phyloP scores from a whole-genome alignment of 1,140 invertebrate genomes.

The Anoplolepis gracilipes region DNA sequence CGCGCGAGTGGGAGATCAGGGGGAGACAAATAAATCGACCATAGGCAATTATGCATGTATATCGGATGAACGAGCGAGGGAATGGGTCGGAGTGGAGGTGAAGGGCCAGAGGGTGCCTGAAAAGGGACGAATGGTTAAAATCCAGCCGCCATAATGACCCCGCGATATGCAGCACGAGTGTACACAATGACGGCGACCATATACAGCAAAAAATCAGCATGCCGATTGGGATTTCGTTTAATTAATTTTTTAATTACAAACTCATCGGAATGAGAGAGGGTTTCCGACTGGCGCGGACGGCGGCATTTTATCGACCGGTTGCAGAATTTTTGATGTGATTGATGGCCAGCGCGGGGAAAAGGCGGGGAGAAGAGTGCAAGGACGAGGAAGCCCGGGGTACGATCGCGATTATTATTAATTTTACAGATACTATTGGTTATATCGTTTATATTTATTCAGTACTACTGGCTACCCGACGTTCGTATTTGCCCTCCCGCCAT shows the following conservation, averaged over 20 bases:
- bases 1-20: constrained; percentile 11
- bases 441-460: constrained; percentile 76
- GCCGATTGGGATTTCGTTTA: constrained; percentile 78
- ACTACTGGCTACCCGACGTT: constrained; percentile 46
- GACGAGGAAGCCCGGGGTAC: constrained; percentile 54
- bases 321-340: constrained; percentile 73
- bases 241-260: constrained; percentile 81
- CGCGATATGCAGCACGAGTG: constrained; percentile 63
- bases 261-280: constrained; percentile 72
- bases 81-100: neutral
- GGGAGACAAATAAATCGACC: constrained; percentile 70
- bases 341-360: constrained; percentile 58
- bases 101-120: constrained; percentile 19
- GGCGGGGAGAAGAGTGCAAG: constrained; percentile 58
- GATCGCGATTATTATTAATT: constrained; percentile 74
- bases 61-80: constrained; percentile 51
- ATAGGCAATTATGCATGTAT: constrained; percentile 71
- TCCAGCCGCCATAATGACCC: constrained; percentile 72
- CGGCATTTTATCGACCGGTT: constrained; percentile 65
- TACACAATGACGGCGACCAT: constrained; percentile 74
- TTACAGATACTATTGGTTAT: constrained; percentile 74
- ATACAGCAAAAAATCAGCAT: constrained; percentile 76
- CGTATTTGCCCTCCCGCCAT: constrained; percentile 65
- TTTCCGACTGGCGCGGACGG: constrained; percentile 43
- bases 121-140: constrained; percentile 69